Evolutionary conservation across 2,113 vertebrate genomes (phyloP), one percentile per base, ranked within the genome.

Genomic region (Heterotilapia buettikoferi): DNA sequence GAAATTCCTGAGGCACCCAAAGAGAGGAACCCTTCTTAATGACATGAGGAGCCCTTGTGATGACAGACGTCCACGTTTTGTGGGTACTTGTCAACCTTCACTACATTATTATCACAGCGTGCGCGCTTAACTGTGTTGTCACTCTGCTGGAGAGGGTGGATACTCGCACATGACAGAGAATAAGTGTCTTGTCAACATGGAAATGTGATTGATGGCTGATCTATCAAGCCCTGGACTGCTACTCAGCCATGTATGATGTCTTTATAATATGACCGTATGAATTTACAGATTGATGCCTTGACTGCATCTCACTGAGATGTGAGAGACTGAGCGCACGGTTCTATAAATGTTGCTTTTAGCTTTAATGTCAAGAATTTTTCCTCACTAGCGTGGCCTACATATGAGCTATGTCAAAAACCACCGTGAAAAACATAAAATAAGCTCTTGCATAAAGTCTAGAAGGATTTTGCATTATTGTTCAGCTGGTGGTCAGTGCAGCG

Each of bases 141-240:
- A 45, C 81, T 86, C 59, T 59, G 21, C 79, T 79, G 24, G 45
- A 81, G 88, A 80, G 87, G 85, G 61, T 10, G 53, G 54, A 85
- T 63, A 18, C 80, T 73, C 31, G 6, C 78, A 79, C 47, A 52
- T 78, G 80, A 90, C 19, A 24, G 59, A 91, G 89, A 91, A 73
- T 61, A 83, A 93, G 86, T 73, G 53, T 90, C 90, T 86, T 89
- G 92, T 94, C 90, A 90, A 82, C 82, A 61, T 73, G 47, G 24
- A 71, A 87, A 87, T 47, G 80, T 94, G 93, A 95, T 91, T 93
- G 92, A 94, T 90, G 88, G 68, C 71, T 31, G 53, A 89, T 93
- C 87, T 84, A 85, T 84, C 86, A 86, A 90, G 82, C 83, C 38
- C 73, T 36, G 84, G 21, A 81, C 71, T 12, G 84, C 79, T 45